Percentiles rank a stretch among this genome's conserved stretches.
Conservation (phyloP, 2,113 vertebrate species). For the Glaucomys volans region DNA sequence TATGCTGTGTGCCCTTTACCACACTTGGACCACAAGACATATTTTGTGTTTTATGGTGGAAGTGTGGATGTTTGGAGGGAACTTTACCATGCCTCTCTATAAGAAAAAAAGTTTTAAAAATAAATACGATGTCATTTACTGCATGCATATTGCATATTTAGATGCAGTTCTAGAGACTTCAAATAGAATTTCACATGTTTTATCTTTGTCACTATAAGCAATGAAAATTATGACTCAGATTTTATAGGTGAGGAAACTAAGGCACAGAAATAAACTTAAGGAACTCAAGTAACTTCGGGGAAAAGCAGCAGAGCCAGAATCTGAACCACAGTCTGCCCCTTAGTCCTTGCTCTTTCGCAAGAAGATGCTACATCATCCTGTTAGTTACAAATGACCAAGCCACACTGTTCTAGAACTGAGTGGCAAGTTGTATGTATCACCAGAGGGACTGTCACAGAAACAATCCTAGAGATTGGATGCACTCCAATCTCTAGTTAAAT, state of each 20-base stretch:
- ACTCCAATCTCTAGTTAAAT: background rate
- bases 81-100: background rate
- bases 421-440: background rate
- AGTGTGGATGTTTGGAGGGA: background rate
- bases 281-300: background rate
- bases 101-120: background rate
- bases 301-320: background rate
- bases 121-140: background rate
- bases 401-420: background rate
- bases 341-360: background rate
- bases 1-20: background rate
- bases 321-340: background rate
- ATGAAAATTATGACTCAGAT: background rate
- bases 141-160: background rate
- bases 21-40: background rate
- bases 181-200: background rate
- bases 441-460: background rate
- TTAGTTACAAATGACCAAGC: background rate
- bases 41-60: background rate
- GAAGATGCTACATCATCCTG: background rate
- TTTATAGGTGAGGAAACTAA: background rate
- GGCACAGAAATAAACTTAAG: background rate
- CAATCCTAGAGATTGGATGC: background rate
- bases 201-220: background rate
- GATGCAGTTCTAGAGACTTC: background rate